Evolutionary conservation across 2,888 invertebrate species (phyloP), one percentile per base, ranked within the genome.

Genomic region (Ectobius pallidus): DNA sequence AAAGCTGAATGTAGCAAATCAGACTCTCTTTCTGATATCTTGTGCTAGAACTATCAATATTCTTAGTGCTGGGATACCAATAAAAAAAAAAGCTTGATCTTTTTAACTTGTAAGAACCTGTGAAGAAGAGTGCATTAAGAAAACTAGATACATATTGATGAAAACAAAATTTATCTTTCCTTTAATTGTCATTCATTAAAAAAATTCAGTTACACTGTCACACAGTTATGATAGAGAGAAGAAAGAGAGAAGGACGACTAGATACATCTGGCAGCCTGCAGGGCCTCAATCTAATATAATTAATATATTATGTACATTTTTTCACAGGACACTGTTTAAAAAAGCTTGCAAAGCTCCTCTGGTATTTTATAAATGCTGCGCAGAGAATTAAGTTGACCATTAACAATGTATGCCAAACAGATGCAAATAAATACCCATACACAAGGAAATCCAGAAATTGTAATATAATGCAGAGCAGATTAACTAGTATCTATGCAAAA

Each of bases 161-260:
- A 25, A 52, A 52, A 52, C 52, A 52, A 52, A 52, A 52, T 52
- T 18, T 22, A n/a, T n/a, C n/a, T 14, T 52, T 52, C 25, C 25
- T 52, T 52, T 52, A 52, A 52, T 52, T 52, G n/a, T 25, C 25
- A 52, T 52, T 25, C 52, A 52, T 52, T 52, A 52, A 52, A 52
- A 49, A 52, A 52, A 22, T 52, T 25, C n/a, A n/a, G 14, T 52
- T 52, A 52, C 52, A 52, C 52, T 52, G 52, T 52, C 52, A 52
- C 52, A 52, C 52, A 25, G 25, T 52, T 20, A 52, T 20, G 22
- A 25, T 14, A 58, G 58, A 58, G 30, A 25, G 58, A 58, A 20
- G 32, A 11, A 63, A 22, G 20, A 9, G 18, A 39, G 58, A 34
- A 62, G 63, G 42, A 63, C 63, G 63, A 63, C 63, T 63, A 63